Base-by-base conservation (phyloP, 2,888 invertebrate species). In the Crocallis elinguaria region DNA sequence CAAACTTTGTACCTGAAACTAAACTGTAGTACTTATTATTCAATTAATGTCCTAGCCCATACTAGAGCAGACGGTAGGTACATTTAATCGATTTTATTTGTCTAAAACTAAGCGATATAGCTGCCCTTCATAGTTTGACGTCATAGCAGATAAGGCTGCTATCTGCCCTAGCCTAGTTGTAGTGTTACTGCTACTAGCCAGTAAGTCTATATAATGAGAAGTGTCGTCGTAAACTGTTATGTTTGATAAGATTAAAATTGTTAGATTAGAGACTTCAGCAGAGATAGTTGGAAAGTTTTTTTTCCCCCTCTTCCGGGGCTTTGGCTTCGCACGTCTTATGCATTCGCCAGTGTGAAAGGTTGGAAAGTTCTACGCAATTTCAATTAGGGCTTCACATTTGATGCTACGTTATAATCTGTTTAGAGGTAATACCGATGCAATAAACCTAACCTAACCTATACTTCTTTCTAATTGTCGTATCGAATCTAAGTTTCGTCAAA, bases 11-110 rank as follows among this genome's bases (percentile, higher is more conserved):
- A n/a, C n/a, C 3, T 14, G 7, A 4, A 32, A 6, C 7, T 32
- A 13, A 36, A 19, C 11, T 19, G 7, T 21, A 35, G 17, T 9
- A 9, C 3, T 3, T n/a, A 27, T 29, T 12, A 2, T 14, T n/a
- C 13, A 36, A 12, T 1, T n/a, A 27, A 9, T 9, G 3, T 2
- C 11, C 11, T 5, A 29, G 12, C 9, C 5, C 11, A 19, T 19
- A 6, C 19, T 19, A 29, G 11, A 29, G 12, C 13, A 13, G 8
- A 6, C 19, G 8, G 19, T 19, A 17, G 8, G 5, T 45, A 35
- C 8, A 25, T 36, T 46, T 46, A 17, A 52, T 52, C 23, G 48
- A 53, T 53, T 52, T 53, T 43, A 48, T 48, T 53, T 38, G 37
- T 32, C 42, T 53, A 45, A 14, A 46, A 33, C 33, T 14, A 25